Base-by-base conservation (phyloP, 35 echinoderm and acorn worm species). In the Holothuria glaberrima region DNA sequence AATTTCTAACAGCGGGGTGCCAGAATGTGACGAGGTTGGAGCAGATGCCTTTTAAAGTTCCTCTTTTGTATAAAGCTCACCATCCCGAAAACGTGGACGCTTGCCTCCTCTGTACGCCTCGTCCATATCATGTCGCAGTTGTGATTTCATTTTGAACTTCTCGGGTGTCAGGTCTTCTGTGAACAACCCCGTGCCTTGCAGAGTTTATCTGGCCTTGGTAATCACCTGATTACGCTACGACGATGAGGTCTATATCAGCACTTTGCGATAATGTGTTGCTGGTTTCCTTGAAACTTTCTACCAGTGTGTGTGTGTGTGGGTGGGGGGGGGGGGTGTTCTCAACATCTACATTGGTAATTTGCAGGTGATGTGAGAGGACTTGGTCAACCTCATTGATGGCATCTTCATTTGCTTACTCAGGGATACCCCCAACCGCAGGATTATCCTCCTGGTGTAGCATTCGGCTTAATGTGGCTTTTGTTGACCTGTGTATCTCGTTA, bases 231-330 rank as follows among this genome's bases (percentile, higher is more conserved):
- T n/a, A 83, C 57, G 24, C 26, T n/a, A 0, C 16, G 41, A 0
- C 80, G 2, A 0, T 83, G 46, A 5, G 50, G 25, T 54, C 80
- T 7, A 16, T 60, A 60, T 7, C 62, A 26, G 25, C 62, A 83
- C 80, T 83, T 83, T 12, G 57, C 80, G 27, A 83, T 83, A 44
- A 83, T 83, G 24, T 83, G 80, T 48, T 0, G 45, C 50, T 38
- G 14, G 0, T 54, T 83, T 14, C 22, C 44, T 9, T 7, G 46
- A 0, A 0, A 10, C 34, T 54, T 83, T 1, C 19, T 18, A 5
- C 46, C 80, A 54, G 32, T 60, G 6, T 44, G n/a, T n/a, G n/a
- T n/a, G n/a, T n/a, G n/a, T n/a, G n/a, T n/a, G n/a, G n/a, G n/a
- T n/a, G n/a, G n/a, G n/a, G n/a, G n/a, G n/a, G 36, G 25, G 62